Percentiles rank a stretch among this genome's conserved stretches.
These are phyloP conservation scores for Patella ulyssiponensis DNA, from an alignment of 2,888 invertebrate genomes.

Conservation along the genomic window DNA sequence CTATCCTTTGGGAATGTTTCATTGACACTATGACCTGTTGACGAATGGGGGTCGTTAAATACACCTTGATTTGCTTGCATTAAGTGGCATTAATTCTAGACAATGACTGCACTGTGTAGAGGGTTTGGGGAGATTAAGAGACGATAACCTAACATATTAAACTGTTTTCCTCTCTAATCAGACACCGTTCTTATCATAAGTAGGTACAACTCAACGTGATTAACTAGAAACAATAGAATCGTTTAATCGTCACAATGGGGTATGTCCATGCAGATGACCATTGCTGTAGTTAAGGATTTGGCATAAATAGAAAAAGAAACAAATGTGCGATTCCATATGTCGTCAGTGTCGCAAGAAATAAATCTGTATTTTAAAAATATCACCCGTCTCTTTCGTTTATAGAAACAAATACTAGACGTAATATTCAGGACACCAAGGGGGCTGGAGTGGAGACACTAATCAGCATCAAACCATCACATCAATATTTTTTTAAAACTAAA, in stretches of 20 bases:
- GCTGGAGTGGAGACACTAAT: no score
- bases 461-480: no score
- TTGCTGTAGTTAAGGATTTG: no score
- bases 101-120: neutral
- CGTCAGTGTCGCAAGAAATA: no score
- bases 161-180: neutral
- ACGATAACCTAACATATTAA: neutral
- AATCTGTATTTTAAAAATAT: no score
- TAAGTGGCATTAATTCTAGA: slow-evolving; percentile 10
- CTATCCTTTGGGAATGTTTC: neutral
- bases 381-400: no score
- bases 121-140: slow-evolving; percentile 4
- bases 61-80: slow-evolving; percentile 1
- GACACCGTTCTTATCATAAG: slow-evolving; percentile 2
- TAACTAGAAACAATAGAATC: slow-evolving; percentile 4
- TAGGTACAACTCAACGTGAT: slow-evolving; percentile 1
- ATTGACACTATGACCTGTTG: neutral
- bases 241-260: slow-evolving; percentile 2
- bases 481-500: no score
- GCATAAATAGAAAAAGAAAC: no score
- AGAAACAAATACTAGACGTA: no score
- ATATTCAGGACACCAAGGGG: no score
- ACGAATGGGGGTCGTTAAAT: neutral
- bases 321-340: no score
- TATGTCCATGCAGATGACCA: no score